These are phyloP conservation scores for Myxocyprinus asiaticus DNA, from an alignment of 2,113 vertebrate species.

Conservation along the genomic window DNA sequence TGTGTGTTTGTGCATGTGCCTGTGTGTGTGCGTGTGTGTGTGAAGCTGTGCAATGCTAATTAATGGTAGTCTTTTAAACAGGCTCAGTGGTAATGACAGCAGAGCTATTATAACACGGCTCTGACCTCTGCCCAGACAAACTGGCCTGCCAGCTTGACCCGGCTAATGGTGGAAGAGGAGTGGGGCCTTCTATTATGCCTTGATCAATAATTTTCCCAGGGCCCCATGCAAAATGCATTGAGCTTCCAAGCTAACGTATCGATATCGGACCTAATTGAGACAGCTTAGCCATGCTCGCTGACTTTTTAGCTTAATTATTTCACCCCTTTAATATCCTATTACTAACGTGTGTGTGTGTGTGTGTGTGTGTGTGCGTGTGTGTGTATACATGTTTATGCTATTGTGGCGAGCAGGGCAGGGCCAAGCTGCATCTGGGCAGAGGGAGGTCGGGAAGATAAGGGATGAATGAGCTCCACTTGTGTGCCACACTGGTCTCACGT, in stretches of 20 bases:
- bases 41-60: conserved; percentile 74
- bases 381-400: no score
- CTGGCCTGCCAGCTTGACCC: conserved; percentile 54
- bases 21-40: no score
- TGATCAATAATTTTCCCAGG: conserved; percentile 68
- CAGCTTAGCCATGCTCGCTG: conserved; percentile 53
- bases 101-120: conserved; percentile 68
- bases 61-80: conserved; percentile 85
- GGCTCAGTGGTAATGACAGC: conserved; percentile 68
- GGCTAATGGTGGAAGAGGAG: conserved; percentile 51
- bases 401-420: no score
- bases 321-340: conserved; percentile 58
- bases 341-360: conserved; percentile 28
- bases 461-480: no score
- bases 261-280: conserved; percentile 74
- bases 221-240: conserved; percentile 74
- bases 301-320: conserved; percentile 60
- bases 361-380: not conserved
- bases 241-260: conserved; percentile 76
- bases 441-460: no score
- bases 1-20: no score
- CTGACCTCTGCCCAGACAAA: conserved; percentile 63
- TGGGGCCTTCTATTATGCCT: conserved; percentile 64
- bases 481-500: no score
- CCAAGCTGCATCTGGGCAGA: no score